Conservation (phyloP, 2,113 vertebrate species). For the Vulpes lagopus region DNA sequence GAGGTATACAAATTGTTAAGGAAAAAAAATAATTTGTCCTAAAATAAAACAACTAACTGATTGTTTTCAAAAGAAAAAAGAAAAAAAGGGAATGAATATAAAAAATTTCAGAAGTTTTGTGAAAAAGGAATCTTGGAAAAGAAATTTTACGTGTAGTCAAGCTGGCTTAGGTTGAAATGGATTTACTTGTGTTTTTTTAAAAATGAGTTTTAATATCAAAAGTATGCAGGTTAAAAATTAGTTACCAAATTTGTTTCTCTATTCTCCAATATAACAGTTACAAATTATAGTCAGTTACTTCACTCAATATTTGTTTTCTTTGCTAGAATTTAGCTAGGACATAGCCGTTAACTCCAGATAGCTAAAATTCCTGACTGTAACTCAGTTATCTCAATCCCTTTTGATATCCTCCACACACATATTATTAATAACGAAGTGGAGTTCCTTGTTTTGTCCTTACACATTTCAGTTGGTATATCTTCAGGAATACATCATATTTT, state of each 20-base stretch:
- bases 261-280: conserved; percentile 28
- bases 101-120: background rate
- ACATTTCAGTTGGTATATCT: conserved; percentile 12
- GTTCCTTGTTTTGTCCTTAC: conserved; percentile 35
- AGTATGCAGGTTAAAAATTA: background rate
- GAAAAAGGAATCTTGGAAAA: background rate
- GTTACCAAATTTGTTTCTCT: background rate
- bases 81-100: background rate
- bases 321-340: conserved; percentile 63
- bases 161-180: background rate
- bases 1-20: background rate
- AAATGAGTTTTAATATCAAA: background rate
- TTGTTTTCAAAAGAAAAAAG: background rate
- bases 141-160: background rate
- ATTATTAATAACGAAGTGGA: conserved; percentile 51
- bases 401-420: background rate
- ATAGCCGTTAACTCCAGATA: conserved; percentile 61
- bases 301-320: conserved; percentile 72
- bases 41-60: background rate
- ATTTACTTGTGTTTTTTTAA: background rate
- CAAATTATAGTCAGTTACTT: conserved; percentile 61
- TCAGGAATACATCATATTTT: conserved; percentile 62
- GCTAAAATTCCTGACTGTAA: conserved; percentile 68
- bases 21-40: background rate
- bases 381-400: conserved; percentile 30